Evolutionary conservation across 1,140 invertebrate genomes (phyloP).

Genomic region (Cotesia vestalis): DNA sequence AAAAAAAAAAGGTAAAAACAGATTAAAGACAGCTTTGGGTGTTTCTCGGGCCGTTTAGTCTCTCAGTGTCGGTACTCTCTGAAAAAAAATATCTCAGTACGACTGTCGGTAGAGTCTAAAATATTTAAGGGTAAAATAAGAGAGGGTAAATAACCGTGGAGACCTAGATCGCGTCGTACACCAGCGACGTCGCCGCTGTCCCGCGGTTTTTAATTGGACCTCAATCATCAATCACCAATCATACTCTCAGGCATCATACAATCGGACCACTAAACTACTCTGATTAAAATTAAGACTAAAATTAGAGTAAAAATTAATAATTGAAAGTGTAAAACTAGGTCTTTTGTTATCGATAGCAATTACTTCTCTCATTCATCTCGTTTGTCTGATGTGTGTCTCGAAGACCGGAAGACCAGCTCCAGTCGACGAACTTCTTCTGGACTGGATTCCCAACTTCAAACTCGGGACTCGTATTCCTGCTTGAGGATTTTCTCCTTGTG

Average conservation of each 20-base stretch:
- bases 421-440: constrained; percentile 39
- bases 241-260: background rate
- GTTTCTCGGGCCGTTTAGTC: constrained; percentile 54
- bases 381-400: constrained; percentile 59
- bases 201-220: constrained; percentile 34
- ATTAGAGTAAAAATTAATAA: constrained; percentile 57
- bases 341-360: constrained; percentile 31
- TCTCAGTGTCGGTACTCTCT: constrained; percentile 55
- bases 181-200: constrained; percentile 34
- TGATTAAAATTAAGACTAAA: background rate
- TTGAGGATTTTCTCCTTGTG: constrained; percentile 77
- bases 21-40: constrained; percentile 46
- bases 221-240: constrained; percentile 44
- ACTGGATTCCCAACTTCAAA: constrained; percentile 41
- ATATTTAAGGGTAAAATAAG: constrained; percentile 39
- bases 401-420: constrained; percentile 42
- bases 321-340: constrained; percentile 24
- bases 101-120: constrained; percentile 48
- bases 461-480: constrained; percentile 46
- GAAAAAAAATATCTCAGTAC: constrained; percentile 46
- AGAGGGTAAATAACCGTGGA: constrained; percentile 28
- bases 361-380: background rate
- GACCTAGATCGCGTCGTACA: constrained; percentile 38
- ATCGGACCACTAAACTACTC: background rate
- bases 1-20: background rate